phyloP scores from a whole-genome alignment of 2,113 vertebrate species.

The Scomber colias region DNA sequence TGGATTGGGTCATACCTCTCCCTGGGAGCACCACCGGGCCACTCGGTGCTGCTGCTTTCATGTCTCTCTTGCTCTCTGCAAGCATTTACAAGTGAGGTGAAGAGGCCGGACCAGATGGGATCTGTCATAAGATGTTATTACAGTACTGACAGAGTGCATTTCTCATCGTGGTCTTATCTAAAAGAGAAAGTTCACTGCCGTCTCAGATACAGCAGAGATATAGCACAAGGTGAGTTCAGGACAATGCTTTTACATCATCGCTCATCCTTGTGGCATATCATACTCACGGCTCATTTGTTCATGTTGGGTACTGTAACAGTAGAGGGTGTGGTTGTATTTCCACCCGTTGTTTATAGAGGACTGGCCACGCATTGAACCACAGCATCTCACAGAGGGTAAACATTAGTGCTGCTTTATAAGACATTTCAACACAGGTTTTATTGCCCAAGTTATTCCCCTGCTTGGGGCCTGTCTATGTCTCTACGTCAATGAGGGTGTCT shows the following conservation, averaged over 20 bases:
- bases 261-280: slow-evolving; percentile 21
- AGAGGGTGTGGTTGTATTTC: slow-evolving; percentile 24
- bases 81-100: slow-evolving; percentile 56
- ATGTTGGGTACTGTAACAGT: slow-evolving; percentile 6
- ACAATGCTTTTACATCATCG: slow-evolving; percentile 3
- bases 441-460: slow-evolving; percentile 10
- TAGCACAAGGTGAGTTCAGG: slow-evolving; percentile 24
- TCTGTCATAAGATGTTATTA: slow-evolving; percentile 61
- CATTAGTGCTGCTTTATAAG: slow-evolving; percentile 58
- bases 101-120: slow-evolving; percentile 62
- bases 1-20: slow-evolving; percentile 30
- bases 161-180: slow-evolving; percentile 59
- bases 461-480: slow-evolving; percentile 40
- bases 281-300: slow-evolving; percentile 9
- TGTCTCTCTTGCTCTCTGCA: slow-evolving; percentile 48
- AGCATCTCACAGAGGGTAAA: slow-evolving; percentile 45
- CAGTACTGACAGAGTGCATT: slow-evolving; percentile 54
- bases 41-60: slow-evolving; percentile 60
- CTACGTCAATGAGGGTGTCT: slow-evolving; percentile 25
- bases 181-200: slow-evolving; percentile 9
- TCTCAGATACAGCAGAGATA: slow-evolving; percentile 17
- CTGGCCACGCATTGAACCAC: slow-evolving; percentile 31
- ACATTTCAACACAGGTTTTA: slow-evolving; percentile 43
- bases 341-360: slow-evolving; percentile 1
- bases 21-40: slow-evolving; percentile 39